A percentile compares a stretch with the other conserved stretches of the same genome.
These are phyloP conservation scores for Apodemia duryi DNA, from an alignment of 2,888 invertebrate genomes.

Conservation along the genomic window DNA sequence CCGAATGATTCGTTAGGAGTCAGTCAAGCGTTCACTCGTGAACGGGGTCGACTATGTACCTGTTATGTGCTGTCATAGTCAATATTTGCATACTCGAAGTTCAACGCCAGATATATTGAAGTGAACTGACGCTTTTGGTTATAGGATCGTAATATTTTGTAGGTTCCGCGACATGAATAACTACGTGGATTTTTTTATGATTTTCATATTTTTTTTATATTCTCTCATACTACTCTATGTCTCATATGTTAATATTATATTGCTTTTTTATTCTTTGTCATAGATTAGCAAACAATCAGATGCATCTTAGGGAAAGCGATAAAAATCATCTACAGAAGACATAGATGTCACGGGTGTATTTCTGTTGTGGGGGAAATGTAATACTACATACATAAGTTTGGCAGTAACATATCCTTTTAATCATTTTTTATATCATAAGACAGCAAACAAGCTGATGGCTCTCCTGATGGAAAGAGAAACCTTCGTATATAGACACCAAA, in stretches of 20 bases:
- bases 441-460: too few species aligned
- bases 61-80: slow-evolving; percentile 64
- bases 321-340: too few species aligned
- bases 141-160: slow-evolving; percentile 34
- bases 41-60: slow-evolving; percentile 63
- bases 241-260: too few species aligned
- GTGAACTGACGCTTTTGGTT: slow-evolving; percentile 7
- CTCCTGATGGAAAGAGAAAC: too few species aligned
- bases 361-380: too few species aligned
- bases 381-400: too few species aligned
- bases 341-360: too few species aligned
- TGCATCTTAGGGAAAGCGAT: too few species aligned
- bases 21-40: slow-evolving; percentile 70
- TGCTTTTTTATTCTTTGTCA: neutral
- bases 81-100: slow-evolving; percentile 73
- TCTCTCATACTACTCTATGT: too few species aligned
- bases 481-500: too few species aligned
- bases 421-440: too few species aligned
- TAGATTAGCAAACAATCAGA: neutral
- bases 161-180: slow-evolving; percentile 26
- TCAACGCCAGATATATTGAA: slow-evolving; percentile 32
- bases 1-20: slow-evolving; percentile 64
- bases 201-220: neutral
- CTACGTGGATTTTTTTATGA: neutral
- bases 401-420: too few species aligned